Conservation (phyloP, 2,113 vertebrate species). For the Illadopsis cleaveri region DNA sequence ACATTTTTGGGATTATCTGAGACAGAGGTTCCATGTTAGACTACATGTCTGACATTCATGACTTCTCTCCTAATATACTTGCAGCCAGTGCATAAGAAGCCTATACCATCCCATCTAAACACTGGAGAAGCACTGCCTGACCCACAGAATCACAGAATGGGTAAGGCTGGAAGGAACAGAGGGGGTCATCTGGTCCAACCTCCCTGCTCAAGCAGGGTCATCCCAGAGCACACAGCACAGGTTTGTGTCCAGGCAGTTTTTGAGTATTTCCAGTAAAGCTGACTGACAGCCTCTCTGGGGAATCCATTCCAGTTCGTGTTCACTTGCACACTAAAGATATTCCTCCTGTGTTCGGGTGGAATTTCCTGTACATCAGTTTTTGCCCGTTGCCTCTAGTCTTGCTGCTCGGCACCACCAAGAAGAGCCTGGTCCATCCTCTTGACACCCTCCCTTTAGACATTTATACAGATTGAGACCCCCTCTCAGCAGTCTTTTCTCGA, state of each 20-base stretch:
- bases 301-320: neutral
- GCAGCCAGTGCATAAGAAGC: accelerated
- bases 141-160: neutral
- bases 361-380: neutral
- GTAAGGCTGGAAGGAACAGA: neutral
- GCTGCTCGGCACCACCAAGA: neutral
- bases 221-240: neutral
- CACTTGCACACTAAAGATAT: neutral
- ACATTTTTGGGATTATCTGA: neutral
- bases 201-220: neutral
- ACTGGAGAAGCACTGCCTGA: neutral
- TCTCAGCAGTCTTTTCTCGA: neutral
- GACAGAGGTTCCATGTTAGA: accelerated
- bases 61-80: accelerated
- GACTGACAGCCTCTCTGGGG: neutral
- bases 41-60: accelerated
- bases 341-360: neutral
- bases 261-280: neutral
- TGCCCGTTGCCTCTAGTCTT: neutral
- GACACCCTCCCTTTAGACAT: neutral
- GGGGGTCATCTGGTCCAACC: neutral
- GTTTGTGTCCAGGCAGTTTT: neutral
- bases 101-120: accelerated
- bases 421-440: neutral
- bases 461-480: accelerated